phyloP scores from a whole-genome alignment of 1,140 invertebrate species.

The Anastatus disparis region DNA sequence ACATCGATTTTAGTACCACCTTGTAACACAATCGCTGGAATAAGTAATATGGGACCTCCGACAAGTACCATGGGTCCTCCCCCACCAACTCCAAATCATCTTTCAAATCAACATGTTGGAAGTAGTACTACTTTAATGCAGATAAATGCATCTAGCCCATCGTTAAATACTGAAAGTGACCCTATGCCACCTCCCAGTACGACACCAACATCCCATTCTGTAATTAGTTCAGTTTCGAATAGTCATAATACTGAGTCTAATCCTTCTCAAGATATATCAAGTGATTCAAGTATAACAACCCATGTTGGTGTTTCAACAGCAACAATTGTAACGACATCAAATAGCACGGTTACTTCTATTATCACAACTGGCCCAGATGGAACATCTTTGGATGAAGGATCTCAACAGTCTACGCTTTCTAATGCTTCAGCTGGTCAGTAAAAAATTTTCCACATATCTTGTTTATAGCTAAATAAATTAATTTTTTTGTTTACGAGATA shows the following conservation, averaged over 20 bases:
- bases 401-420: slow-evolving; percentile 90
- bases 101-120: slow-evolving; percentile 67
- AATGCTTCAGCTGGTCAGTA: slow-evolving; percentile 85
- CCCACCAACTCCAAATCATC: slow-evolving; percentile 70
- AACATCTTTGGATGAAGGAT: slow-evolving; percentile 86
- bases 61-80: slow-evolving; percentile 66
- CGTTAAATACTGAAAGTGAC: slow-evolving; percentile 66
- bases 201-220: slow-evolving; percentile 70
- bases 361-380: slow-evolving; percentile 90
- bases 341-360: slow-evolving; percentile 81
- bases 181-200: slow-evolving; percentile 72
- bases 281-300: slow-evolving; percentile 71
- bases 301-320: slow-evolving; percentile 65
- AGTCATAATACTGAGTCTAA: slow-evolving; percentile 54
- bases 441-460: slow-evolving; percentile 1
- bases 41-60: slow-evolving; percentile 64
- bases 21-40: slow-evolving; percentile 58
- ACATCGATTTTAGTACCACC: slow-evolving; percentile 66
- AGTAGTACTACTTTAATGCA: slow-evolving; percentile 61
- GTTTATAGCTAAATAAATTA: not conserved
- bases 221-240: slow-evolving; percentile 54
- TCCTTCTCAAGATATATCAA: slow-evolving; percentile 65
- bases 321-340: slow-evolving; percentile 64
- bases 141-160: slow-evolving; percentile 45
- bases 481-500: too few species aligned